These are phyloP conservation scores for Prunella strophiata DNA, from an alignment of 2,797 vertebrate genomes.

Conservation along the genomic window DNA sequence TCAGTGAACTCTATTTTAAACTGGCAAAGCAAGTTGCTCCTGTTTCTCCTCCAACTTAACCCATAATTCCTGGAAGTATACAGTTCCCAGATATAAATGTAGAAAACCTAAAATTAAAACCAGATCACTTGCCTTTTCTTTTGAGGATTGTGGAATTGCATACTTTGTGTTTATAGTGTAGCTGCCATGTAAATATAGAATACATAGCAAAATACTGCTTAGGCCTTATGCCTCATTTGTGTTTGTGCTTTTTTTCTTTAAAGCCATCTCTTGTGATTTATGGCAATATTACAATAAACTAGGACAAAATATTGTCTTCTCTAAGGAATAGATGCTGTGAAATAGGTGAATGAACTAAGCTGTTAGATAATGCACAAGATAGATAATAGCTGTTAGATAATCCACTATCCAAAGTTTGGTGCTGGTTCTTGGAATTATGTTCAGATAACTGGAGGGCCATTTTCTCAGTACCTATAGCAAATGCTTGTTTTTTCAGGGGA, in stretches of 20 bases:
- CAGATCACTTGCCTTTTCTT: background rate
- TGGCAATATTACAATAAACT: background rate
- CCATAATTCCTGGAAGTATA: slow-evolving; percentile 9
- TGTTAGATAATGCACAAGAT: background rate
- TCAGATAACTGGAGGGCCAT: background rate
- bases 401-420: background rate
- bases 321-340: background rate
- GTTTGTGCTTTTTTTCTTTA: background rate
- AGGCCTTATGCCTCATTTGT: background rate
- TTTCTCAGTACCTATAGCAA: background rate
- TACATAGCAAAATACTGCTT: background rate
- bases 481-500: background rate
- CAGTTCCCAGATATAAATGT: background rate
- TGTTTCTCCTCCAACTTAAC: slow-evolving; percentile 3
- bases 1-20: background rate
- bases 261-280: background rate
- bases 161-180: background rate
- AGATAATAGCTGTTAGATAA: background rate
- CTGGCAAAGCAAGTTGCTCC: background rate
- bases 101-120: slow-evolving; percentile 1
- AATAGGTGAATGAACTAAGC: background rate
- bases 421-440: background rate
- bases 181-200: background rate
- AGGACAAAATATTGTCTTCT: background rate
- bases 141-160: background rate